Evolutionary conservation across 2,113 vertebrate species (phyloP), one percentile per base, ranked within the genome.

Genomic region (Carassius gibelio): DNA sequence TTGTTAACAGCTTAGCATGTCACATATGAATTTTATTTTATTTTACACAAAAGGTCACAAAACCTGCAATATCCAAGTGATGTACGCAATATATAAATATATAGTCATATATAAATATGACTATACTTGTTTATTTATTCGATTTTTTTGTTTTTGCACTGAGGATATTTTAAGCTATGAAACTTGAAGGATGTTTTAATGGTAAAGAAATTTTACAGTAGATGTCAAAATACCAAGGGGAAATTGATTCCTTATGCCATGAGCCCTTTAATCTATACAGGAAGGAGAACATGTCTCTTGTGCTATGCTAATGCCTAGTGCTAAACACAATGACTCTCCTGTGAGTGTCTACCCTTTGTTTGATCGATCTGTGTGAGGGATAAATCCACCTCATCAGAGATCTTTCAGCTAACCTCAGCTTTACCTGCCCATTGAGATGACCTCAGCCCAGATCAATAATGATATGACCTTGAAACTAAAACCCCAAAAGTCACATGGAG

Each of bases 401-500:
- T 10, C 38, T 74, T n/a, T 81, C 26, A 48, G 84, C 76, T 74
- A 45, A 74, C 68, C 77, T 85, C 68, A 85, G 76, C 55, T 45
- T 4, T 62, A 74, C 75, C 38, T 64, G 48, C 62, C 5, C 50
- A 80, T 30, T 81, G 76, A 74, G 52, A 52, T 19, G 52, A 79
- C 26, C 52, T 74, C 19, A 84, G 26, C 42, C 48, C 68, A 55
- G 64, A 87, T 84, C 55, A 74, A 80, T 84, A 34, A 23, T 52
- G 55, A 19, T 30, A 14, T 52, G 76, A 80, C 82, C 75, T 84
- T 84, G 42, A 84, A 78, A 69, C 36, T 48, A 59, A 59, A 55
- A 10, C 30, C 14, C 38, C 68, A 86, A 30, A 75, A 48, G 45
- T 55, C 8, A 42, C 61, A 23, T 17, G 5, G n/a, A 34, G 42